Conservation (phyloP, 2,888 invertebrate genomes). For the Lathronympha strigana region DNA sequence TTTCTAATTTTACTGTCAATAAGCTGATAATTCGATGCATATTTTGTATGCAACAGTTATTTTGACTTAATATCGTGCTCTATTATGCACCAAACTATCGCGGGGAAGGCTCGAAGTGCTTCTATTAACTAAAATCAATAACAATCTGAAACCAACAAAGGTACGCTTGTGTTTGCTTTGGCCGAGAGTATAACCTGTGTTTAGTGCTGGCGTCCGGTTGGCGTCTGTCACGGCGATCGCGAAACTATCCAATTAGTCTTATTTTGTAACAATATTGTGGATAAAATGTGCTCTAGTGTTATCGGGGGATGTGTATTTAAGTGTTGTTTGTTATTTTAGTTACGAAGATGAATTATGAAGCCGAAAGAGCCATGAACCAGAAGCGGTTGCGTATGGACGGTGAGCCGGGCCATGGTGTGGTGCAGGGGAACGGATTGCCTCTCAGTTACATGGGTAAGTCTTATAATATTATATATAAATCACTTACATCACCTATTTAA, state of each 20-base stretch:
- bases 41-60: constrained; percentile 82
- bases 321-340: constrained; percentile 74
- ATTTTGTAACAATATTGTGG: constrained; percentile 55
- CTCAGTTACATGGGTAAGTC: constrained; percentile 80
- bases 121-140: constrained; percentile 83
- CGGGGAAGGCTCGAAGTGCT: constrained; percentile 74
- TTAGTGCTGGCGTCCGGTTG: constrained; percentile 83
- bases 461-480: no score
- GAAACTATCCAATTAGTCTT: constrained; percentile 64
- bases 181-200: constrained; percentile 81
- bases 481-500: not conserved
- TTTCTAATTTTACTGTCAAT: constrained; percentile 84
- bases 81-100: constrained; percentile 79
- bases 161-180: constrained; percentile 84
- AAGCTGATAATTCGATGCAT: constrained; percentile 81
- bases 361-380: constrained; percentile 82
- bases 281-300: constrained; percentile 59
- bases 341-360: constrained; percentile 83
- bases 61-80: constrained; percentile 73
- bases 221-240: constrained; percentile 80
- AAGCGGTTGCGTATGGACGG: constrained; percentile 82
- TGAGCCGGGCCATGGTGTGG: constrained; percentile 81
- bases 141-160: constrained; percentile 83
- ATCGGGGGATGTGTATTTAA: constrained; percentile 52
- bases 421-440: constrained; percentile 81